Percentiles rank a stretch among this genome's conserved stretches.
Conservation (phyloP, 1,140 invertebrate genomes). For the Drosophila tristis region DNA sequence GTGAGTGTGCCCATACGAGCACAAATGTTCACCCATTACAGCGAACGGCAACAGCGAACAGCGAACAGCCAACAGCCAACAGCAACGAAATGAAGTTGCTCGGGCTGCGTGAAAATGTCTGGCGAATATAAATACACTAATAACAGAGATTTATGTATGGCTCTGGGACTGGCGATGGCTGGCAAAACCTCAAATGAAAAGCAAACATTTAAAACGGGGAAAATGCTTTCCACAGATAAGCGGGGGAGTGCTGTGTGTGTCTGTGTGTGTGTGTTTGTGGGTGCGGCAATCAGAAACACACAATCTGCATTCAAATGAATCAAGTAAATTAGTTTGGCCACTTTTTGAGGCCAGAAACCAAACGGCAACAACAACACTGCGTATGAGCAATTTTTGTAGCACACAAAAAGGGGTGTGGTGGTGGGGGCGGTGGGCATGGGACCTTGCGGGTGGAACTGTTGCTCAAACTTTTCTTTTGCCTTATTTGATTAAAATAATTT, state of each 20-base stretch:
- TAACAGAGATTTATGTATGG: conserved; percentile 68
- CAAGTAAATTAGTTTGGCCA: conserved; percentile 79
- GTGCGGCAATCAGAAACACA: conserved; percentile 50
- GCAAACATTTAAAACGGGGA: conserved; percentile 42
- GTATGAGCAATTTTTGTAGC: conserved; percentile 27
- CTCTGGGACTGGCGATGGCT: background rate
- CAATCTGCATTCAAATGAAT: conserved; percentile 82
- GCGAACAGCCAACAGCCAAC: no score
- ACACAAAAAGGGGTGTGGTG: background rate
- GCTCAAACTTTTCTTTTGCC: conserved; percentile 51
- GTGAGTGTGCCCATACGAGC: background rate
- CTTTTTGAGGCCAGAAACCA: conserved; percentile 56
- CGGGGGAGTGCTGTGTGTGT: conserved; percentile 3
- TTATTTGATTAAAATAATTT: conserved; percentile 83
- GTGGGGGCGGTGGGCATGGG: conserved; percentile 7
- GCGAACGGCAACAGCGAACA: no score
- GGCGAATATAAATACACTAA: conserved; percentile 67
- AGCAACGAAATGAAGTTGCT: conserved; percentile 42
- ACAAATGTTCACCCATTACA: conserved; percentile 33
- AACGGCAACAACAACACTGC: conserved; percentile 22
- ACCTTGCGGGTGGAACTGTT: conserved; percentile 20
- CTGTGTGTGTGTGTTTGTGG: background rate
- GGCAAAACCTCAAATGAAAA: conserved; percentile 29
- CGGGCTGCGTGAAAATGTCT: conserved; percentile 57
- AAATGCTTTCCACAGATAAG: conserved; percentile 56